Percentiles rank a stretch among this genome's conserved stretches.
Conservation (phyloP, 2,888 invertebrate genomes). For the Acanthosepion pharaonis region DNA sequence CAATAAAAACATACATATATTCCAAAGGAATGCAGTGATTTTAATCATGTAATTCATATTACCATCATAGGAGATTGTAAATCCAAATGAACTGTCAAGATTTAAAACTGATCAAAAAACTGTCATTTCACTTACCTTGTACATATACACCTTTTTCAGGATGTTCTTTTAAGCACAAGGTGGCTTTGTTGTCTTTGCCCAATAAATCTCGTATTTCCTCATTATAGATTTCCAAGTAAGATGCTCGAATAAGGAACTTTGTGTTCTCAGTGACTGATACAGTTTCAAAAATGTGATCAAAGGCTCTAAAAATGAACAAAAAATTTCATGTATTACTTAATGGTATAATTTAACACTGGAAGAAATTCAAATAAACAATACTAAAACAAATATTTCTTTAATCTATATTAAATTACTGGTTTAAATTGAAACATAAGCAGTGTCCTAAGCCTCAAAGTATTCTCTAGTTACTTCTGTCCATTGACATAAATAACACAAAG, state of each 20-base stretch:
- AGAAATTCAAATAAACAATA: background rate
- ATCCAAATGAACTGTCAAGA: too few species aligned
- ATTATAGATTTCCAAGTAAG: conserved; percentile 89
- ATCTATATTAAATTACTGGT: background rate
- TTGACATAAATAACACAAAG: background rate
- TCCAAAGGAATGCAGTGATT: too few species aligned
- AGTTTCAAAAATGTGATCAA: conserved; percentile 89
- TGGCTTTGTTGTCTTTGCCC: conserved; percentile 78
- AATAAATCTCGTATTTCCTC: conserved; percentile 85
- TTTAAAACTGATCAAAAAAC: too few species aligned
- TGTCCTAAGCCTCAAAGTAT: background rate
- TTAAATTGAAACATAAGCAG: background rate
- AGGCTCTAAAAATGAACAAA: conserved; percentile 77
- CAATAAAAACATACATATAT: too few species aligned
- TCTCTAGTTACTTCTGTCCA: background rate
- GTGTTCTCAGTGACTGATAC: conserved; percentile 78
- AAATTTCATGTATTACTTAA: background rate
- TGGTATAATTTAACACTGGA: background rate
- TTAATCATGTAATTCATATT: too few species aligned
- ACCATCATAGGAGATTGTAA: too few species aligned
- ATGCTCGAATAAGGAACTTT: conserved; percentile 84
- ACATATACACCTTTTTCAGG: conserved; percentile 81
- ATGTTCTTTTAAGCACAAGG: conserved; percentile 82
- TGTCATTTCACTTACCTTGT: conserved; percentile 75
- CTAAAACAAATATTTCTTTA: background rate